Conservation (phyloP, 2,888 invertebrate species). For the Plusia festucae region DNA sequence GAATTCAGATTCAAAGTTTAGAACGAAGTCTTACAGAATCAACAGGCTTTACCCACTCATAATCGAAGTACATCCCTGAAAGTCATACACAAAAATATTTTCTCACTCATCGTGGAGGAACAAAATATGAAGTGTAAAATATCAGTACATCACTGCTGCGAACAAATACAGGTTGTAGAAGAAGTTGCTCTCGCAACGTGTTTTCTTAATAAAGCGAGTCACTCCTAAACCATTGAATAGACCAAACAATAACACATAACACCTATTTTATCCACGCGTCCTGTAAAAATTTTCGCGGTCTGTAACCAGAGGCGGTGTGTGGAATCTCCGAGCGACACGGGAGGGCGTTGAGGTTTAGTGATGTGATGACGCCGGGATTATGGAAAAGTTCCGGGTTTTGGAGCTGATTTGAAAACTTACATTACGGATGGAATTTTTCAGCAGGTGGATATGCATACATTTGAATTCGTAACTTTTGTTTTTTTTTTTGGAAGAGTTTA, state of each 20-base stretch:
- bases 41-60: too few species aligned
- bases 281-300: slow-evolving; percentile 55
- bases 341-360: slow-evolving; percentile 51
- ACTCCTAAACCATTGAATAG: slow-evolving; percentile 35
- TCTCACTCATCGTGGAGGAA: too few species aligned
- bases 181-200: background rate
- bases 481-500: too few species aligned
- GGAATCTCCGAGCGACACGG: slow-evolving; percentile 56
- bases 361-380: slow-evolving; percentile 24
- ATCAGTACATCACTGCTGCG: background rate
- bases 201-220: slow-evolving; percentile 7
- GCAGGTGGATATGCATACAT: too few species aligned
- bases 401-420: too few species aligned
- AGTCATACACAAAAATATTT: too few species aligned
- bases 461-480: too few species aligned
- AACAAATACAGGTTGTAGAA: background rate
- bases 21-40: too few species aligned
- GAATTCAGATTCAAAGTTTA: too few species aligned
- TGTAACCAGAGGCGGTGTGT: slow-evolving; percentile 52
- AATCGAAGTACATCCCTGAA: too few species aligned
- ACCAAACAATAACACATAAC: slow-evolving; percentile 54
- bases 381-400: background rate
- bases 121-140: too few species aligned
- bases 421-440: too few species aligned
- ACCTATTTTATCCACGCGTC: slow-evolving; percentile 45